Base-by-base conservation (phyloP, 1,140 invertebrate genomes). In the Heliconius melpomene region DNA sequence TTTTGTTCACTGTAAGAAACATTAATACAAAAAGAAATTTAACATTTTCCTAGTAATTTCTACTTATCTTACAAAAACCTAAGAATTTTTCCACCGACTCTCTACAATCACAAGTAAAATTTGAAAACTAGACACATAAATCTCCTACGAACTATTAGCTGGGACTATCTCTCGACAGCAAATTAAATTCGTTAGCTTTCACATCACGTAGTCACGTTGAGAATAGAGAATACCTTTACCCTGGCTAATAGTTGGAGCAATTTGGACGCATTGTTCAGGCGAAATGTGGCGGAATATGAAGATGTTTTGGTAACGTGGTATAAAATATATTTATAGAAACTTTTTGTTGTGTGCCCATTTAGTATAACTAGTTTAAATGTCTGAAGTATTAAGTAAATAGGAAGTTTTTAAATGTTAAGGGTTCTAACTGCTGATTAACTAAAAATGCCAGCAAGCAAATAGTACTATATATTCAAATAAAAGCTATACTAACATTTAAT, bases 181-280 rank as follows among this genome's bases (percentile, higher is more conserved):
- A 66, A 66, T 66, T 66, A 66, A 66, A 66, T 66, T 66, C 60
- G 60, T 66, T 66, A 23, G 60, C 26, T 66, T 66, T 29, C 60
- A 13, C 60, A 29, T 66, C 60, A 66, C 60, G 60, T 66, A 66
- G 23, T 26, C 13, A 9, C 23, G 60, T 26, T 29, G 23, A 66
- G 60, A 60, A 60, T 60, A 60, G 57, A 60, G 23, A 66, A 66
- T 66, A 66, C 60, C 60, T 66, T 29, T 6, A n/a, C 26, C 60
- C 60, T 13, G 26, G 60, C 60, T 26, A 66, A 66, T 66, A 29
- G 60, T 66, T 66, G 26, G 60, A 29, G 60, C 60, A 66, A 66
- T 66, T 66, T 66, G 60, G 26, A 66, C 13, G 3, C 60, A 26
- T 66, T 66, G 60, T 66, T 66, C 60, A 13, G 13, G 13, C 26